A percentile compares a stretch with the other conserved stretches of the same genome.
phyloP scores from a whole-genome alignment of 2,113 vertebrate species.

The Bambusicola thoracicus region DNA sequence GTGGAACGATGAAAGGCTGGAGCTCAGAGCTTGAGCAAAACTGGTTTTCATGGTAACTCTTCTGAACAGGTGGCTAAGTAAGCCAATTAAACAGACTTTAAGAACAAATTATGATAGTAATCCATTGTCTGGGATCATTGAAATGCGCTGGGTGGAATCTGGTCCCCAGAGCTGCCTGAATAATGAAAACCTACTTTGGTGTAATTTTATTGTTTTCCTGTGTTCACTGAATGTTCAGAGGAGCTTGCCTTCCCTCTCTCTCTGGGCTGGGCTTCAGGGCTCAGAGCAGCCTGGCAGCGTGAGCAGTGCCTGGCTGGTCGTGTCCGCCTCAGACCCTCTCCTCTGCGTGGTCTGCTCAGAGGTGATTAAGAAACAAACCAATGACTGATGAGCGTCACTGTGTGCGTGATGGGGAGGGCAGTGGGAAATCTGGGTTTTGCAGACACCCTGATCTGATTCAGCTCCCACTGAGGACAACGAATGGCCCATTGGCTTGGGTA shows the following conservation, averaged over 20 bases:
- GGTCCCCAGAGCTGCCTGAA: slow-evolving; percentile 18
- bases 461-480: background rate
- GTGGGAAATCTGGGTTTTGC: background rate
- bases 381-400: background rate
- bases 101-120: slow-evolving; percentile 60
- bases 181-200: slow-evolving; percentile 42
- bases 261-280: background rate
- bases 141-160: slow-evolving; percentile 25
- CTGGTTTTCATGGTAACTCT: slow-evolving; percentile 17
- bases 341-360: background rate
- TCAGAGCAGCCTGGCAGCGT: background rate
- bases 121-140: slow-evolving; percentile 53
- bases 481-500: background rate
- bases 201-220: slow-evolving; percentile 32
- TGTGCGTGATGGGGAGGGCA: background rate
- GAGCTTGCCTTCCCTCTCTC: fast-evolving
- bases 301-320: too few relatives aligned
- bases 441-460: background rate
- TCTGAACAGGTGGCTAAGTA: slow-evolving; percentile 63
- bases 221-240: background rate
- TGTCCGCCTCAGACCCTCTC: background rate
- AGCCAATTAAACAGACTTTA: slow-evolving; percentile 64
- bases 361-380: background rate
- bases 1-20: slow-evolving; percentile 8
- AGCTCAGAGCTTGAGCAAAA: slow-evolving; percentile 11